phyloP scores from a whole-genome alignment of 2,888 invertebrate species.

The Ophion costatus region DNA sequence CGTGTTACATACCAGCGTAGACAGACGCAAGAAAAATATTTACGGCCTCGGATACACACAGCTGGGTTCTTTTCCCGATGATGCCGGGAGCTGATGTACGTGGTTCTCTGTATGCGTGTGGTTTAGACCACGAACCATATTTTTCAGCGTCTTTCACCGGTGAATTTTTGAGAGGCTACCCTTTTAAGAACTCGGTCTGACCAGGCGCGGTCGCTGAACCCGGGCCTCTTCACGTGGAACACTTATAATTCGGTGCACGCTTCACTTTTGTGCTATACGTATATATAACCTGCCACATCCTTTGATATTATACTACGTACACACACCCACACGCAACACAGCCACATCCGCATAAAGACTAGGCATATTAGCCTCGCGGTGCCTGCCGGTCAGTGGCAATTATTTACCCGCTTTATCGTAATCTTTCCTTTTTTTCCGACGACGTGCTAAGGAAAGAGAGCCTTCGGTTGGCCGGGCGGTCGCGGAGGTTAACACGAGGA shows the following conservation, averaged over 20 bases:
- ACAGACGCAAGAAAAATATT: conserved; percentile 49
- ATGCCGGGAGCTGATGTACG: conserved; percentile 8
- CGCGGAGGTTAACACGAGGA: conserved; percentile 47
- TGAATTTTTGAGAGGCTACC: conserved; percentile 49
- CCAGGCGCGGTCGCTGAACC: conserved; percentile 47
- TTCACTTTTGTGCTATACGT: conserved; percentile 19
- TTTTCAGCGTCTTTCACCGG: conserved; percentile 50
- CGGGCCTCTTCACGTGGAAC: conserved; percentile 19
- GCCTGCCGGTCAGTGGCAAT: conserved; percentile 74
- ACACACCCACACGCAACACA: background rate
- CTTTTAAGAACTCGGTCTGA: conserved; percentile 26
- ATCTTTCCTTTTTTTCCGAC: conserved; percentile 72
- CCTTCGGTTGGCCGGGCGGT: conserved; percentile 64
- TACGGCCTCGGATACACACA: conserved; percentile 42
- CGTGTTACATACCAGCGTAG: conserved; percentile 4
- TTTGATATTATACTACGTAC: conserved; percentile 13
- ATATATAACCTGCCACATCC: background rate
- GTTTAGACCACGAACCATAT: conserved; percentile 51
- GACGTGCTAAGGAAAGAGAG: conserved; percentile 76
- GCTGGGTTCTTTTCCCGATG: conserved; percentile 13
- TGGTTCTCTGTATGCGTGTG: background rate
- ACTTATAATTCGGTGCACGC: conserved; percentile 58
- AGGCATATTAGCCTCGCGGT: conserved; percentile 71
- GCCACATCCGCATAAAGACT: conserved; percentile 16
- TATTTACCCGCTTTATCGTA: conserved; percentile 80